A percentile compares a stretch with the other conserved stretches of the same genome.
phyloP scores from a whole-genome alignment of 1,140 invertebrate species.

The Mya arenaria region DNA sequence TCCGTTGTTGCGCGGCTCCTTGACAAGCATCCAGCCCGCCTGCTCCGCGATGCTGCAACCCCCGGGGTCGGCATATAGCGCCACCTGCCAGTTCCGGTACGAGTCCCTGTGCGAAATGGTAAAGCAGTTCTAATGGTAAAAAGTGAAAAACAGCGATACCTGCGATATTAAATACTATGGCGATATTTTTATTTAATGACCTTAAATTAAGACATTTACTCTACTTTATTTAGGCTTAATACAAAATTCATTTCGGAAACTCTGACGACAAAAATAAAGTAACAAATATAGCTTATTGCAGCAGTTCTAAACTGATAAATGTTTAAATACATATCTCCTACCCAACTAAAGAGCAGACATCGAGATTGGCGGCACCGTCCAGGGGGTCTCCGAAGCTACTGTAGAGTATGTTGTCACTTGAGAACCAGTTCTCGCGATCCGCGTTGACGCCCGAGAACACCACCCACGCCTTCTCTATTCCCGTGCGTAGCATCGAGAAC shows the following conservation, averaged over 20 bases:
- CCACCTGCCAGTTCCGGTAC: slow-evolving; percentile 43
- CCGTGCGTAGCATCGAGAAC: slow-evolving; percentile 35
- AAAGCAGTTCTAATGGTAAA: no score
- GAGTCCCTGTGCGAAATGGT: slow-evolving; percentile 1
- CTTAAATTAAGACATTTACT: no score
- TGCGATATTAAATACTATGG: no score
- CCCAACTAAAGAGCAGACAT: slow-evolving; percentile 38
- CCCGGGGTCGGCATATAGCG: neutral
- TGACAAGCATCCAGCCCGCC: slow-evolving; percentile 40
- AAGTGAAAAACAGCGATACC: no score
- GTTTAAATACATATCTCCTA: no score
- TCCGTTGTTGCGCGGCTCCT: slow-evolving; percentile 39
- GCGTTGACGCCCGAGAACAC: slow-evolving; percentile 30
- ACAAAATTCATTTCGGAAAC: no score
- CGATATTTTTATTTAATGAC: no score
- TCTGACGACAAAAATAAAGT: no score
- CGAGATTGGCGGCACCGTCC: neutral
- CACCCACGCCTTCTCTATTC: slow-evolving; percentile 36
- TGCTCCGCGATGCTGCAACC: slow-evolving; percentile 15
- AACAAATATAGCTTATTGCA: no score
- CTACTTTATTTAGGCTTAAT: no score
- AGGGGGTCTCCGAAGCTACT: slow-evolving; percentile 22
- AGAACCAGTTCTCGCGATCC: slow-evolving; percentile 22
- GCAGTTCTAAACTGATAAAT: no score
- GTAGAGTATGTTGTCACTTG: slow-evolving; percentile 29